Percentiles rank a stretch among this genome's conserved stretches.
Evolutionary conservation across 2,113 vertebrate genomes (phyloP).

Genomic region (Gulo gulo): DNA sequence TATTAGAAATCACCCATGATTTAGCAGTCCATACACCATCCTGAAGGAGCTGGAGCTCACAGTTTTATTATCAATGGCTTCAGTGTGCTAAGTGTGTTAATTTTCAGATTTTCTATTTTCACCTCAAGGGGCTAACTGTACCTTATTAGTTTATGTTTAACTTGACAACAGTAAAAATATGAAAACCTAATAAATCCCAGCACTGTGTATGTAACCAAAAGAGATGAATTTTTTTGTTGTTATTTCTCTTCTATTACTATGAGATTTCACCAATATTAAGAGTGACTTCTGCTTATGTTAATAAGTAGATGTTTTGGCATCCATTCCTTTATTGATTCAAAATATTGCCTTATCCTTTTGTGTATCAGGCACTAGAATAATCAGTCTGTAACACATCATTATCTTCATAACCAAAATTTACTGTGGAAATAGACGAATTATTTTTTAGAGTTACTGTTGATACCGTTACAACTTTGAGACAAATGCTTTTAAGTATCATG

Average conservation of each 20-base stretch:
- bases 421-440: neutral
- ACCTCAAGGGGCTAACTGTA: neutral
- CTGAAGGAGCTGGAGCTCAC: neutral
- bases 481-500: neutral
- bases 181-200: neutral
- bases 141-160: conserved; percentile 14
- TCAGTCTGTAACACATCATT: neutral
- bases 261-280: conserved; percentile 1
- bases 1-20: neutral
- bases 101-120: neutral
- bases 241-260: neutral
- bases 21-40: neutral
- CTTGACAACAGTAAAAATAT: neutral
- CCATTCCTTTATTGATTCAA: neutral
- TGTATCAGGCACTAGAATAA: neutral
- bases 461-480: neutral
- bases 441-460: neutral
- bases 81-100: neutral
- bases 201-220: neutral
- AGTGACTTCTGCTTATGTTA: neutral
- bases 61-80: neutral
- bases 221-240: neutral
- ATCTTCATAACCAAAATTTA: neutral
- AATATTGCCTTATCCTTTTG: neutral
- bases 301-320: neutral